A percentile compares a stretch with the other conserved stretches of the same genome.
Evolutionary conservation across 1,140 invertebrate genomes (phyloP).

Genomic region (Sycobia sp.): DNA sequence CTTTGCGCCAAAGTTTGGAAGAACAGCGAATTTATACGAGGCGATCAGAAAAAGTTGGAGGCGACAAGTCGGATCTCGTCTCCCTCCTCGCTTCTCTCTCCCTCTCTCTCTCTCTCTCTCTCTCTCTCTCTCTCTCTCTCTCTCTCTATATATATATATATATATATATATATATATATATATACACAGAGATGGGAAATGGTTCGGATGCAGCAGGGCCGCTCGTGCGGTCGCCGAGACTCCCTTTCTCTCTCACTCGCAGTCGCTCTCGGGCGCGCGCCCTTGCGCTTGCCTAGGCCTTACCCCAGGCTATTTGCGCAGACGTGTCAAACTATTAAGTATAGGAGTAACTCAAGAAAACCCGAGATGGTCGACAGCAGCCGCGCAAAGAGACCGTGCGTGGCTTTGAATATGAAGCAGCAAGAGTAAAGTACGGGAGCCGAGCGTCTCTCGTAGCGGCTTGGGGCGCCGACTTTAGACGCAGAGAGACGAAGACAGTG

Average conservation of each 20-base stretch:
- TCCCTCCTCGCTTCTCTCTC: too few species aligned
- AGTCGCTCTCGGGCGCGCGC: too few species aligned
- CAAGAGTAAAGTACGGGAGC: slow-evolving; percentile 41
- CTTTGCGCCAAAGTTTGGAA: not conserved
- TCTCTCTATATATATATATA: too few species aligned
- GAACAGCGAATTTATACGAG: not conserved
- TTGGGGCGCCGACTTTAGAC: not conserved
- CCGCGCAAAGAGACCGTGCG: slow-evolving; percentile 38
- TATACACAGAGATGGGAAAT: too few species aligned
- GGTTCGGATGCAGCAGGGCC: too few species aligned
- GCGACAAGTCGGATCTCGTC: not conserved
- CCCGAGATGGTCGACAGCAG: not conserved
- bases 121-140: too few species aligned
- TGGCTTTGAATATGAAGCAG: slow-evolving; percentile 51
- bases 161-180: too few species aligned
- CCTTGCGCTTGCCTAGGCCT: too few species aligned
- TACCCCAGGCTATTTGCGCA: too few species aligned
- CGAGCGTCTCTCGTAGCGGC: slow-evolving; percentile 27
- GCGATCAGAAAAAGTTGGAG: not conserved
- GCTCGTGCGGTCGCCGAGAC: too few species aligned
- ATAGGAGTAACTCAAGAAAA: slow-evolving; percentile 31
- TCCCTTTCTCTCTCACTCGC: too few species aligned
- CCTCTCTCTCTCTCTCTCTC: too few species aligned
- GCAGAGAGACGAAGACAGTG: not conserved
- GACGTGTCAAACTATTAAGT: slow-evolving; percentile 36